Conservation (phyloP, 1,140 invertebrate species). For the Ectropis grisescens region DNA sequence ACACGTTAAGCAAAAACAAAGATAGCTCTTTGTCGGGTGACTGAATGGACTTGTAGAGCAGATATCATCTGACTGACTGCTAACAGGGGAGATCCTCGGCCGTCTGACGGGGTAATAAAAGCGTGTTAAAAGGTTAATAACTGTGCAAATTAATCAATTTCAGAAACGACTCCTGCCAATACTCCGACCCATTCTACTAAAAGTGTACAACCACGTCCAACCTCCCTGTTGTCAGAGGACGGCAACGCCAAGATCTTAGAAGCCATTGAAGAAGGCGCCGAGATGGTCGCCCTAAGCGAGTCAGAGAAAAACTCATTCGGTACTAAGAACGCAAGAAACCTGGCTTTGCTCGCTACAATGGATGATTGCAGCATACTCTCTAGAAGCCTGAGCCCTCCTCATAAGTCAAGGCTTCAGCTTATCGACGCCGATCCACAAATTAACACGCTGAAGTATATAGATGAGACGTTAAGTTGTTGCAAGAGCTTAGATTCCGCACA, state of each 20-base stretch:
- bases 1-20: too few species aligned
- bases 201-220: slow-evolving; percentile 34
- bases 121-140: too few species aligned
- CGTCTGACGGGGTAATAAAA: too few species aligned
- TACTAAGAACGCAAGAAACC: slow-evolving; percentile 49
- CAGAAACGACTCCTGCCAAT: slow-evolving; percentile 62
- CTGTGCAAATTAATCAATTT: too few species aligned
- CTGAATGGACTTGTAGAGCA: too few species aligned
- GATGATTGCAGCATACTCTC: slow-evolving; percentile 66
- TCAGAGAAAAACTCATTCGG: slow-evolving; percentile 43
- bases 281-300: slow-evolving; percentile 59
- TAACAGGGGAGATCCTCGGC: too few species aligned
- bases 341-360: slow-evolving; percentile 59
- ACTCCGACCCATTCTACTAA: slow-evolving; percentile 56
- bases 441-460: slow-evolving; percentile 73
- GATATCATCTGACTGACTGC: too few species aligned
- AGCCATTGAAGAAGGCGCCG: slow-evolving; percentile 57
- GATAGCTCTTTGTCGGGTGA: too few species aligned
- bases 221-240: slow-evolving; percentile 53
- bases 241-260: slow-evolving; percentile 56
- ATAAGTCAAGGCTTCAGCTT: slow-evolving; percentile 55
- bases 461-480: slow-evolving; percentile 67
- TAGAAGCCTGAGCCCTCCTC: slow-evolving; percentile 58
- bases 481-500: slow-evolving; percentile 65
- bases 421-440: slow-evolving; percentile 74